Conservation (phyloP, 2,113 vertebrate genomes). For the Seriola dumerili region DNA sequence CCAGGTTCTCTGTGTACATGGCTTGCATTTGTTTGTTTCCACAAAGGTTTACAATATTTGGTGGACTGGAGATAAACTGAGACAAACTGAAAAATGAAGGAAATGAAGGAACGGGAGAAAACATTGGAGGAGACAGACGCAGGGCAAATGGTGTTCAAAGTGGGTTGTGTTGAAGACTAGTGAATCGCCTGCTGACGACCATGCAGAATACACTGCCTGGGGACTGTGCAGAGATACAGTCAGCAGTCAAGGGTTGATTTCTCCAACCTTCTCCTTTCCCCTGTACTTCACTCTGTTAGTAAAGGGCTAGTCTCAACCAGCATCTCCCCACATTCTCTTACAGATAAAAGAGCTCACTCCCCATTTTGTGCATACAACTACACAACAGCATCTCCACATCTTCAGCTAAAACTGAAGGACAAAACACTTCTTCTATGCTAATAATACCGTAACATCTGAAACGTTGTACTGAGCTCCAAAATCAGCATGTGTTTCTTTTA, state of each 20-base stretch:
- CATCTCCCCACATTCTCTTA: slow-evolving; percentile 31
- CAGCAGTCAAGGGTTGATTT: slow-evolving; percentile 59
- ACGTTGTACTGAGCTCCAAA: slow-evolving; percentile 17
- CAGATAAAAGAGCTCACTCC: slow-evolving; percentile 45
- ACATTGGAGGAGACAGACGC: slow-evolving; percentile 12
- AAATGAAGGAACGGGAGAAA: slow-evolving; percentile 34
- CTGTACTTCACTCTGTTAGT: slow-evolving; percentile 38
- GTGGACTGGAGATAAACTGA: slow-evolving; percentile 49
- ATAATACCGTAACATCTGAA: slow-evolving; percentile 26
- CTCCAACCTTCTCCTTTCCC: slow-evolving; percentile 58
- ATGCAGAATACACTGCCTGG: slow-evolving; percentile 57
- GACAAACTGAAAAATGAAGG: slow-evolving; percentile 1
- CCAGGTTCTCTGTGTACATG: slow-evolving; percentile 33
- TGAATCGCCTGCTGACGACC: slow-evolving; percentile 55
- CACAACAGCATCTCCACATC: slow-evolving; percentile 9
- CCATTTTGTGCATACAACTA: slow-evolving; percentile 32
- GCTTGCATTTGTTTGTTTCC: slow-evolving; percentile 57
- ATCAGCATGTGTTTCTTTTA: neutral
- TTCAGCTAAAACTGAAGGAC: neutral
- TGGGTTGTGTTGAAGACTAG: slow-evolving; percentile 46
- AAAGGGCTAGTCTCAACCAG: slow-evolving; percentile 38
- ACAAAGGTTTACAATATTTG: slow-evolving; percentile 60
- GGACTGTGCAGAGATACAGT: slow-evolving; percentile 60
- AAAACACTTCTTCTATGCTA: neutral
- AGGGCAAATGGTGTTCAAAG: slow-evolving; percentile 62